phyloP scores from a whole-genome alignment of 1,140 invertebrate species.

The honey bee (Apis mellifera) region Amel_HAv3.1 CM009935.2:3084001-3084500 shows the following conservation, averaged over 20 bases:
- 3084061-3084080: not conserved
- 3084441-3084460: conserved; percentile 26
- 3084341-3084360: not conserved
- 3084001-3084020: not conserved
- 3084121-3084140: not conserved
- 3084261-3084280: conserved; percentile 7
- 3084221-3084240: conserved; percentile 53
- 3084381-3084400: conserved; percentile 30
- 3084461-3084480: conserved; percentile 31
- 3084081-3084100: not conserved
- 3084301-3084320: not conserved
- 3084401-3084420: conserved; percentile 10
- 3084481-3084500: not conserved
- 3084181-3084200: conserved; percentile 36
- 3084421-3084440: not conserved
- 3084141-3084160: conserved; percentile 2
- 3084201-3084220: conserved; percentile 47
- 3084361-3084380: conserved; percentile 30
- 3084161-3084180: conserved; percentile 27
- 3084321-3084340: not conserved
- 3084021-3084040: not conserved
- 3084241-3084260: conserved; percentile 27
- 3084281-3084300: not conserved
- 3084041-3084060: not conserved
- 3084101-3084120: not conserved